Conservation (phyloP, 2,888 invertebrate species). For the Lasioglossum figueresi region DNA sequence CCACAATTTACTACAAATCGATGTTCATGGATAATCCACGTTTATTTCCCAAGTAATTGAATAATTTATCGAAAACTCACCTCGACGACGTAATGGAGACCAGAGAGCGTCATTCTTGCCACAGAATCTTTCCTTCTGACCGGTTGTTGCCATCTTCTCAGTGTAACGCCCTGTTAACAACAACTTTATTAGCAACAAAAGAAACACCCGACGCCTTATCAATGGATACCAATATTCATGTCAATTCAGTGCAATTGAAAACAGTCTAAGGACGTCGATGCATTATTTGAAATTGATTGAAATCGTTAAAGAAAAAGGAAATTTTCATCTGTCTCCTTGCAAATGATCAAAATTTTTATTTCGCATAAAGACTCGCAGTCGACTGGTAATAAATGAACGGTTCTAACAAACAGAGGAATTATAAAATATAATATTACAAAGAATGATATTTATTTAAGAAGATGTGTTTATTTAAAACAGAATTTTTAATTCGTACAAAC, state of each 20-base stretch:
- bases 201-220: background rate
- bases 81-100: constrained; percentile 91
- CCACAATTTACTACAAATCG: background rate
- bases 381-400: background rate
- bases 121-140: constrained; percentile 91
- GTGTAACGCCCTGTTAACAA: constrained; percentile 85
- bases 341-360: background rate
- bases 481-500: background rate
- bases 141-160: constrained; percentile 83
- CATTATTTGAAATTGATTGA: background rate
- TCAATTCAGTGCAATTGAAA: background rate
- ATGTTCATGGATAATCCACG: background rate
- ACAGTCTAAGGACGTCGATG: background rate
- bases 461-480: too few species aligned
- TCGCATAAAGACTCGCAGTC: background rate
- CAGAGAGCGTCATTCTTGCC: constrained; percentile 92
- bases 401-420: background rate
- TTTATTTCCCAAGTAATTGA: too few species aligned
- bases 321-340: background rate
- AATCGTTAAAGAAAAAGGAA: background rate
- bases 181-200: constrained; percentile 69
- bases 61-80: constrained; percentile 85
- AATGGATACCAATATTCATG: background rate
- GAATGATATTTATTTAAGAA: background rate
- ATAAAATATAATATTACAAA: background rate